A percentile compares a stretch with the other conserved stretches of the same genome.
phyloP scores from a whole-genome alignment of 2,113 vertebrate genomes.

The Oryzias melastigma region DNA sequence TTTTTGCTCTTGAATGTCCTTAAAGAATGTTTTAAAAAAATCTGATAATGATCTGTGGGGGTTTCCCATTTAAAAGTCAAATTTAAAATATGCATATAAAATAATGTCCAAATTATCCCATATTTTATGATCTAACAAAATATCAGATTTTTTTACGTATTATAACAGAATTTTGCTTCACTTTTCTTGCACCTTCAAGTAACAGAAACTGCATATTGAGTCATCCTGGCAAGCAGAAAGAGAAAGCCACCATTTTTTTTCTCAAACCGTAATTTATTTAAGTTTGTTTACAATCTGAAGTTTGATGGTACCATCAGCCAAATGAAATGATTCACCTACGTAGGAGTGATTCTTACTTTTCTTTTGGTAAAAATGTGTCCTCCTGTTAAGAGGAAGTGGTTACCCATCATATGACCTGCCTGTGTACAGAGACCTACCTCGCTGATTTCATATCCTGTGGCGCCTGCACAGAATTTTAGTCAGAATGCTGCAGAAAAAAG shows the following conservation, averaged over 20 bases:
- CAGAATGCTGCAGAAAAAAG: conserved; percentile 37
- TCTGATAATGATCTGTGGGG: too few relatives aligned
- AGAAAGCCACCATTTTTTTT: conserved; percentile 7
- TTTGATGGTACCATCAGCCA: background rate
- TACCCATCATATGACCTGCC: conserved; percentile 51
- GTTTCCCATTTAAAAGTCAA: background rate
- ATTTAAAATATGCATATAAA: background rate
- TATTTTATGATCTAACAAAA: background rate
- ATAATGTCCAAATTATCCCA: background rate
- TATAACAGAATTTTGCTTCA: conserved; percentile 1
- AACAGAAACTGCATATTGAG: conserved; percentile 17
- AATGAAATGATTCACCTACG: background rate
- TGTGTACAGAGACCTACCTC: conserved; percentile 46
- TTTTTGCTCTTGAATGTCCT: too few relatives aligned
- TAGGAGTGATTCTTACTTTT: conserved; percentile 1
- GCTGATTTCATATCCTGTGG: conserved; percentile 58
- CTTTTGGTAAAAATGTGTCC: conserved; percentile 10
- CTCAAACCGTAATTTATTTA: background rate
- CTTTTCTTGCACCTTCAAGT: background rate
- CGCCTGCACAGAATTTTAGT: conserved; percentile 37
- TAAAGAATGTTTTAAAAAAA: too few relatives aligned
- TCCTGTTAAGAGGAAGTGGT: conserved; percentile 63
- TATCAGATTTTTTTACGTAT: background rate
- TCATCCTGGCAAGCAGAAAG: conserved; percentile 4
- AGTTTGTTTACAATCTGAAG: background rate